Conservation (phyloP, 2,888 invertebrate genomes). For the Drosophila conformis region DNA sequence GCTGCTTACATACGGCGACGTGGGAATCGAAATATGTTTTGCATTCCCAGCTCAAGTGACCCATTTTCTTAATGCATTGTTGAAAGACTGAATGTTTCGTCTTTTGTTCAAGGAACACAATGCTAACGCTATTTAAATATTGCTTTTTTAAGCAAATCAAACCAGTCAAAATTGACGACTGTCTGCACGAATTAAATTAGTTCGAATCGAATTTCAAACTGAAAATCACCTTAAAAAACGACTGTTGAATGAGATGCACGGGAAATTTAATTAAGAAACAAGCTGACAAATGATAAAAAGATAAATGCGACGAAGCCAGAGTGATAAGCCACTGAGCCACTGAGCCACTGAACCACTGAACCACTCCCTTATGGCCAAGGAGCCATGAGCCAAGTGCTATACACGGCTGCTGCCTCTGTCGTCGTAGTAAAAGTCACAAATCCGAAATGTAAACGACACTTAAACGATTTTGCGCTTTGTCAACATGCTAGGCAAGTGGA, state of each 20-base stretch:
- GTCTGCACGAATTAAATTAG: not conserved
- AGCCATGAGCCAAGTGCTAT: not conserved
- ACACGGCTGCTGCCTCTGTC: constrained; percentile 3
- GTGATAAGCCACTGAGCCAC: constrained; percentile 30
- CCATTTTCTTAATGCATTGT: constrained; percentile 36
- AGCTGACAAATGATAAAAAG: not conserved
- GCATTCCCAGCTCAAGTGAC: constrained; percentile 36
- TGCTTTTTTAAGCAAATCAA: not conserved
- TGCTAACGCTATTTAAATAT: not conserved
- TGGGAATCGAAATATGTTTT: constrained; percentile 41
- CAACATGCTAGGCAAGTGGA: constrained; percentile 38
- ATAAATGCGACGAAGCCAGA: not conserved
- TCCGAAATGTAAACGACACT: constrained; percentile 62
- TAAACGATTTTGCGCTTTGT: constrained; percentile 53
- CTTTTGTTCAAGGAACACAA: not conserved
- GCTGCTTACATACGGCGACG: constrained; percentile 4
- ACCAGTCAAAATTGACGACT: not conserved
- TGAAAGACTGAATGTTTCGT: constrained; percentile 1
- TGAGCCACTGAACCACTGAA: constrained; percentile 24
- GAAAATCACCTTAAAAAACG: not conserved
- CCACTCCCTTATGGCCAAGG: constrained; percentile 6
- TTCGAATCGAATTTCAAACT: not conserved
- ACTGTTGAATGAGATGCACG: not conserved
- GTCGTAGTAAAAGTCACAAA: constrained; percentile 24
- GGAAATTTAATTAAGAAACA: not conserved